Percentiles rank a stretch among this genome's conserved stretches.
Conservation (phyloP, 2,113 vertebrate species). For the Silurus glanis region DNA sequence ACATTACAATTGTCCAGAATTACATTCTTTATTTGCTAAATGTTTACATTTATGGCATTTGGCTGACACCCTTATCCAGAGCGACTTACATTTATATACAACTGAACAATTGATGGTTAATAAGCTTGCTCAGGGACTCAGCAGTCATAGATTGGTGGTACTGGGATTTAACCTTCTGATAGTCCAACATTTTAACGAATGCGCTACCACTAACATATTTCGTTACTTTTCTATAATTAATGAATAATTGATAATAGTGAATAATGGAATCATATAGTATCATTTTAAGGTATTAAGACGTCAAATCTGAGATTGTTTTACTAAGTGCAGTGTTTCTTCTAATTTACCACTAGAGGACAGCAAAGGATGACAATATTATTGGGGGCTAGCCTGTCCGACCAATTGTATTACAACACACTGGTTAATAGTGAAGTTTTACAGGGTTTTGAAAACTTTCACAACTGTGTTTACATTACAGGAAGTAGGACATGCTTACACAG, state of each 20-base stretch:
- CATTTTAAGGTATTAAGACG: neutral
- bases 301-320: neutral
- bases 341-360: constrained; percentile 37
- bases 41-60: no score
- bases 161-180: no score
- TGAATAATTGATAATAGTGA: neutral
- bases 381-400: neutral
- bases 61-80: no score
- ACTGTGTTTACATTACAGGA: neutral
- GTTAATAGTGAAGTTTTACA: neutral
- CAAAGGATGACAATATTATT: neutral
- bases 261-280: neutral
- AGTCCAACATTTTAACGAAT: no score
- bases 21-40: neutral
- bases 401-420: neutral
- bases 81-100: no score
- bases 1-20: neutral
- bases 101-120: no score
- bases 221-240: neutral
- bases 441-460: neutral
- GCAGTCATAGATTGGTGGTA: no score
- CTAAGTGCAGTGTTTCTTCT: neutral
- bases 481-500: neutral
- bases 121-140: no score
- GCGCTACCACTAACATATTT: neutral